A percentile compares a stretch with the other conserved stretches of the same genome.
Conservation (phyloP, 2,797 vertebrate species). For the Molossus alvarezi region DNA sequence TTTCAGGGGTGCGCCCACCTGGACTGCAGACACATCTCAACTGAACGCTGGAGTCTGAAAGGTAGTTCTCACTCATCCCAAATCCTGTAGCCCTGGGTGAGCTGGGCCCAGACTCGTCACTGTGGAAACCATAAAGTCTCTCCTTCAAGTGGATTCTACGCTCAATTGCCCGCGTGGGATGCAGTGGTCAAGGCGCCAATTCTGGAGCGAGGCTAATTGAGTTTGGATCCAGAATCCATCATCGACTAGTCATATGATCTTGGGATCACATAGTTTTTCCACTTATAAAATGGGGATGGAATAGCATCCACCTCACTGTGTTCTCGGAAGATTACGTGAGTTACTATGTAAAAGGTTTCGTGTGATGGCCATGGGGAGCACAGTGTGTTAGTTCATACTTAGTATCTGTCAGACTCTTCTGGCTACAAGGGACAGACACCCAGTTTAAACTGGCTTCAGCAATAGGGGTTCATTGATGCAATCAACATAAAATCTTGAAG, state of each 20-base stretch:
- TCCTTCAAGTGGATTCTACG: background rate
- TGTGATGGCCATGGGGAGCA: background rate
- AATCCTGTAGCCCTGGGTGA: background rate
- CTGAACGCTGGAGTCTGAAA: background rate
- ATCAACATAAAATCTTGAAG: background rate
- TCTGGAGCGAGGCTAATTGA: background rate
- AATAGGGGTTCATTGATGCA: background rate
- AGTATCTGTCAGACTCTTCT: background rate
- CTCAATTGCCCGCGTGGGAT: background rate
- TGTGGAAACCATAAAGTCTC: background rate
- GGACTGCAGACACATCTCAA: background rate
- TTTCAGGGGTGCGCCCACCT: background rate
- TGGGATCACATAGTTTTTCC: background rate
- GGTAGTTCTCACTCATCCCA: background rate
- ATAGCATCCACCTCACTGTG: background rate
- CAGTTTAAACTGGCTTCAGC: background rate
- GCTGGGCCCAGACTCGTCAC: background rate
- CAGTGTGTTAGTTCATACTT: background rate
- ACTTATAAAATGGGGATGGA: background rate
- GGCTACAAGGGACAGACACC: conserved; percentile 10
- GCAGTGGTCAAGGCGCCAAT: background rate
- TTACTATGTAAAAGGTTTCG: background rate
- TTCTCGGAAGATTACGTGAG: conserved; percentile 12
- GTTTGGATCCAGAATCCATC: background rate
- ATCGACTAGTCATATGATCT: background rate